A percentile compares a stretch with the other conserved stretches of the same genome.
phyloP scores from a whole-genome alignment of 2,797 vertebrate genomes.

The Sebastes vulpes region DNA sequence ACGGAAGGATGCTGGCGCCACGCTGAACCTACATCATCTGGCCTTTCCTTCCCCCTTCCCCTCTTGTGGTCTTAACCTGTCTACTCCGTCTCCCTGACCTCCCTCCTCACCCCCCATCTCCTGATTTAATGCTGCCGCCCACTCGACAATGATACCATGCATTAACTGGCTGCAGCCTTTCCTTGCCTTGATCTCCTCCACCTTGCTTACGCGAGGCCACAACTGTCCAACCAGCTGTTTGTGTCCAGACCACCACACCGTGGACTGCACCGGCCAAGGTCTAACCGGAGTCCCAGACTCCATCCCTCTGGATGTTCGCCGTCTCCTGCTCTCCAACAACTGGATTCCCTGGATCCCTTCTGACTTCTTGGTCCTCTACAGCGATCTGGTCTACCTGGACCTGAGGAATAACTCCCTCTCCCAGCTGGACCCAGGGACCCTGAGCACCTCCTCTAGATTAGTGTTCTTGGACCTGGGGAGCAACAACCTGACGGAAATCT shows the following conservation, averaged over 20 bases:
- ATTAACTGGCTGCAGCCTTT: constrained; percentile 85
- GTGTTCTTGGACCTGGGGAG: constrained; percentile 93
- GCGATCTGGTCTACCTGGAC: constrained; percentile 93
- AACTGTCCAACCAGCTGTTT: constrained; percentile 90
- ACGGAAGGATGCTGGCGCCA: constrained; percentile 62
- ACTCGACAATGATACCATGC: constrained; percentile 90
- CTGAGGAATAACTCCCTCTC: constrained; percentile 93
- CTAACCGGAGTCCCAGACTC: constrained; percentile 90
- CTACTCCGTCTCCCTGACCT: constrained; percentile 48
- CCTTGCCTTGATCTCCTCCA: constrained; percentile 86
- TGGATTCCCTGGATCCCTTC: constrained; percentile 91
- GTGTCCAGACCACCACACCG: constrained; percentile 93
- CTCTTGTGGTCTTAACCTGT: constrained; percentile 34
- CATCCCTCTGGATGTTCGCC: constrained; percentile 91
- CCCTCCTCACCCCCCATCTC: constrained; percentile 71
- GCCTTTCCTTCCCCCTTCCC: constrained; percentile 57
- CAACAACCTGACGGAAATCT: constrained; percentile 93
- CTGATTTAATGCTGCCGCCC: constrained; percentile 58
- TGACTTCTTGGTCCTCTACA: constrained; percentile 93
- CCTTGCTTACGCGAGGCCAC: constrained; percentile 75
- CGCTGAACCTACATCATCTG: constrained; percentile 64
- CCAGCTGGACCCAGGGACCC: constrained; percentile 89
- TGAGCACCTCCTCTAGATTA: constrained; percentile 90
- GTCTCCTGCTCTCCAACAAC: constrained; percentile 92
- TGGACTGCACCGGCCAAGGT: constrained; percentile 91